Conservation (phyloP, 1,140 invertebrate genomes). For the Mycetomoellerius zeteki region DNA sequence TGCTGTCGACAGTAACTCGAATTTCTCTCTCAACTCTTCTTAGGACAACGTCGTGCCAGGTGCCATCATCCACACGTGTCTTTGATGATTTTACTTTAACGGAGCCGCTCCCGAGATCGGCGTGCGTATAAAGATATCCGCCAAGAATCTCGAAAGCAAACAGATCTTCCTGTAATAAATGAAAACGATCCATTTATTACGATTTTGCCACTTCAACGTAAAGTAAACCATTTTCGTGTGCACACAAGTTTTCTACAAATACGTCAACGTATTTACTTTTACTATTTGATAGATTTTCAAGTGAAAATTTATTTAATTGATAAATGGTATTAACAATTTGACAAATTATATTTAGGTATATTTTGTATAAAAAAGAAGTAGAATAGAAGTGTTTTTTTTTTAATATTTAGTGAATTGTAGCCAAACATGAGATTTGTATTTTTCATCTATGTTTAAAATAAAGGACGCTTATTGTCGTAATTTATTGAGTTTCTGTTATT, state of each 20-base stretch:
- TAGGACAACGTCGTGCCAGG: constrained; percentile 96
- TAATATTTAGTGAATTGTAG: not conserved
- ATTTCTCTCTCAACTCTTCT: constrained; percentile 93
- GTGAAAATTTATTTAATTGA: not conserved
- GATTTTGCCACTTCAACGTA: not conserved
- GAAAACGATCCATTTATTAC: not conserved
- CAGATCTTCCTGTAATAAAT: constrained; percentile 91
- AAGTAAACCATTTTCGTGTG: not conserved
- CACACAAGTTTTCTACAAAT: not conserved
- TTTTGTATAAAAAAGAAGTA: not conserved
- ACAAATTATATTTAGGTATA: not conserved
- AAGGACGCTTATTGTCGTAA: constrained; percentile 26
- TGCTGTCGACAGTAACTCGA: constrained; percentile 95
- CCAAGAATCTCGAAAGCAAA: constrained; percentile 98
- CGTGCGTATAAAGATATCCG: constrained; percentile 96
- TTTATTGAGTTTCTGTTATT: constrained; percentile 43
- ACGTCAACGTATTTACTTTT: not conserved
- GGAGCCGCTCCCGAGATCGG: constrained; percentile 96
- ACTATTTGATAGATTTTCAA: not conserved
- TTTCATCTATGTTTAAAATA: constrained; percentile 16
- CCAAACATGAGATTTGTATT: not conserved
- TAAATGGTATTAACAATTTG: not conserved
- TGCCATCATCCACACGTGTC: constrained; percentile 94
- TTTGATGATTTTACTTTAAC: constrained; percentile 94
- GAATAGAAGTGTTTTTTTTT: too few relatives aligned